Conservation (phyloP, 2,888 invertebrate species). For the Isoperla grammatica region DNA sequence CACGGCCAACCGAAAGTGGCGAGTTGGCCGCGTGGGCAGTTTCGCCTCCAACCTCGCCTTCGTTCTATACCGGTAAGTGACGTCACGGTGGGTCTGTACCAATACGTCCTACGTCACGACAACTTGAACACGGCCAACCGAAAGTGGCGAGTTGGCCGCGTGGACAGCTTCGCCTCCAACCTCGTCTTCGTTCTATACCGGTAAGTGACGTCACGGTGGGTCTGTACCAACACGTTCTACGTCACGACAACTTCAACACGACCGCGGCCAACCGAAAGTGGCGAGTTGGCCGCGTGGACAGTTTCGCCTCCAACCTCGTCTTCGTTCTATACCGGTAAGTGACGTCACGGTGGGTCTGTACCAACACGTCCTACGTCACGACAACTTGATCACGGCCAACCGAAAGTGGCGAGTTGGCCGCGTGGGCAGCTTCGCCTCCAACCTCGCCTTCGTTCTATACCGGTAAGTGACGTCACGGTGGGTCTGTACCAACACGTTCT, state of each 20-base stretch:
- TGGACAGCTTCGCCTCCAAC: constrained; percentile 76
- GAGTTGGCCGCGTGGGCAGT: constrained; percentile 59
- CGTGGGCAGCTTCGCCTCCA: constrained; percentile 75
- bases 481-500: too few species aligned
- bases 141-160: constrained; percentile 55
- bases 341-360: constrained; percentile 73
- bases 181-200: constrained; percentile 67
- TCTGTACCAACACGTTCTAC: constrained; percentile 64
- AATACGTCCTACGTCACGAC: constrained; percentile 59
- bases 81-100: constrained; percentile 70
- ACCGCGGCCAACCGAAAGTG: constrained; percentile 48
- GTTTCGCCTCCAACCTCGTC: constrained; percentile 74
- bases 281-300: constrained; percentile 60
- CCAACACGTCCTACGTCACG: constrained; percentile 60
- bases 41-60: constrained; percentile 79
- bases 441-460: constrained; percentile 68
- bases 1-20: constrained; percentile 50
- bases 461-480: too few species aligned
- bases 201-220: constrained; percentile 73
- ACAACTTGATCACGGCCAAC: constrained; percentile 42
- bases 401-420: constrained; percentile 54
- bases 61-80: constrained; percentile 64
- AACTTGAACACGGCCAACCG: constrained; percentile 43
- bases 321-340: constrained; percentile 68
- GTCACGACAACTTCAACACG: constrained; percentile 46